These are phyloP conservation scores for Sapayoa aenigma DNA, from an alignment of 2,113 vertebrate species.

Conservation along the genomic window DNA sequence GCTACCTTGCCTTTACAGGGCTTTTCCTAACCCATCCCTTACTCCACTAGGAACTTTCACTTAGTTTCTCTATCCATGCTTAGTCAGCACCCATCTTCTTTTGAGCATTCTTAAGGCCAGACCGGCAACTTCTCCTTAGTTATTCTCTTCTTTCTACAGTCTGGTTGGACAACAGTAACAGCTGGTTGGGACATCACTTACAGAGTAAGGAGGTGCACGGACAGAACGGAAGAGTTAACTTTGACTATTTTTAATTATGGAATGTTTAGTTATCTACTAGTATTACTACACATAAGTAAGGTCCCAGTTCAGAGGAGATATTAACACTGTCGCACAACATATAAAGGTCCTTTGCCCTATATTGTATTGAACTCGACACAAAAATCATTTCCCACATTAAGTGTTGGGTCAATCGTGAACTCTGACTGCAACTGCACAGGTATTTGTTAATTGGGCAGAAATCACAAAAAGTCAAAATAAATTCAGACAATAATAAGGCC, in stretches of 20 bases:
- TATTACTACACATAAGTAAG: background rate
- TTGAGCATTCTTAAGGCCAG: background rate
- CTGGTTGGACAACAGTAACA: background rate
- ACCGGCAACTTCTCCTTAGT: background rate
- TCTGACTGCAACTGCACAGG: background rate
- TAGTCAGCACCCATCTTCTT: background rate
- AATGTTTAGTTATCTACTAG: background rate
- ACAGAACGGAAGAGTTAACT: background rate
- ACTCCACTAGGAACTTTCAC: background rate
- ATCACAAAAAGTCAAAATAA: background rate
- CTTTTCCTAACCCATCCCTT: background rate
- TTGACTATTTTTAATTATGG: background rate
- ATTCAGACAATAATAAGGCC: background rate
- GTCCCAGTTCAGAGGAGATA: background rate
- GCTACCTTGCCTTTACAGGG: background rate
- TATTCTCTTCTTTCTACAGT: background rate
- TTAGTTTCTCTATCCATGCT: background rate
- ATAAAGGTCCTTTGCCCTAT: background rate
- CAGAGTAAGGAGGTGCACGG: background rate
- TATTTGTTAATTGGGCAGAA: background rate
- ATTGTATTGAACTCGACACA: background rate
- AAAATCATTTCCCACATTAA: background rate
- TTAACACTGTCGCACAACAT: background rate
- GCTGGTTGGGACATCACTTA: background rate
- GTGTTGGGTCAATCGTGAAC: background rate